Percentiles rank a stretch among this genome's conserved stretches.
phyloP scores from a whole-genome alignment of 2,113 vertebrate species.

The Microtus pennsylvanicus region DNA sequence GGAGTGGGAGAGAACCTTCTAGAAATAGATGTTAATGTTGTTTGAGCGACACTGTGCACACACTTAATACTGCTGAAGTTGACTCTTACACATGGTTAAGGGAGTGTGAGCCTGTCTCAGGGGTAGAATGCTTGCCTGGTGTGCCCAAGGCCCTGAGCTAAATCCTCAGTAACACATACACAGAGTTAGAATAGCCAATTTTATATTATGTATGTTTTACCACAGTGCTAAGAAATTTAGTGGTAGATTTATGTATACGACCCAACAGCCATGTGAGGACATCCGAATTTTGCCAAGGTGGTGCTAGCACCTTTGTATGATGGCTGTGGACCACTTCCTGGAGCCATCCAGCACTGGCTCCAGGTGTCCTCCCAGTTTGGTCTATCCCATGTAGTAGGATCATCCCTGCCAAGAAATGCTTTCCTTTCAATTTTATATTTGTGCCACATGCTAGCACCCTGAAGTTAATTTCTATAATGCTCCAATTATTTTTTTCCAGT shows the following conservation, averaged over 20 bases:
- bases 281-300: neutral
- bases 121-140: neutral
- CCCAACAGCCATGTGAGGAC: neutral
- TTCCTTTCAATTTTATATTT: neutral
- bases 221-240: neutral
- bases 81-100: neutral
- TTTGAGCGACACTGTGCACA: neutral
- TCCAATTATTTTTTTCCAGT: neutral
- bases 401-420: neutral
- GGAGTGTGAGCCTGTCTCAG: no score
- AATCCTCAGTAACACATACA: neutral
- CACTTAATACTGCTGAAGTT: neutral
- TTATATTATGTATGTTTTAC: neutral
- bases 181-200: neutral
- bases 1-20: neutral
- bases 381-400: neutral
- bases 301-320: neutral
- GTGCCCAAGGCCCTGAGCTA: no score
- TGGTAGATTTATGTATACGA: neutral
- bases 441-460: neutral
- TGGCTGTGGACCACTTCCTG: neutral
- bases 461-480: neutral
- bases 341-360: neutral
- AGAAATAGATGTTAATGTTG: neutral
- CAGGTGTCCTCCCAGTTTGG: neutral